These are phyloP conservation scores for Berghia stephanieae DNA, from an alignment of 1,140 invertebrate species.

Conservation along the genomic window DNA sequence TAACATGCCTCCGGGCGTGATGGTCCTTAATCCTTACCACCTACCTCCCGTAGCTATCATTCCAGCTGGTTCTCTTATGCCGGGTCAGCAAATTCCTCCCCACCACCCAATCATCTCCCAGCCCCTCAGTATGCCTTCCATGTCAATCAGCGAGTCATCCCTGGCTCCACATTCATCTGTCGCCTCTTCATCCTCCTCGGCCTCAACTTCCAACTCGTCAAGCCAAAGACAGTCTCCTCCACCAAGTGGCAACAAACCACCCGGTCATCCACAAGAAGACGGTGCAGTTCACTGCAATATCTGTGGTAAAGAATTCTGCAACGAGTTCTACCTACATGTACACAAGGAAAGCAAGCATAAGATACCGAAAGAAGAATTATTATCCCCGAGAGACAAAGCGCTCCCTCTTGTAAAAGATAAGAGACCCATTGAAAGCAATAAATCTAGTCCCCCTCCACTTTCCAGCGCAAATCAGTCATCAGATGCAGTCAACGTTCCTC, in stretches of 20 bases:
- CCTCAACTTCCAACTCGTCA: constrained; percentile 41
- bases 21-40: constrained; percentile 65
- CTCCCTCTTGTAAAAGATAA: constrained; percentile 35
- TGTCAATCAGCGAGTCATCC: constrained; percentile 30
- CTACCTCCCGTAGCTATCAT: constrained; percentile 61
- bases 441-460: background rate
- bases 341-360: constrained; percentile 75
- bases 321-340: constrained; percentile 73
- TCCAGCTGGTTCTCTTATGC: constrained; percentile 52
- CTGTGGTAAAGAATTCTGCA: constrained; percentile 95
- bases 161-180: constrained; percentile 20
- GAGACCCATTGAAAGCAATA: background rate
- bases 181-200: constrained; percentile 35
- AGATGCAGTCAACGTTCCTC: background rate
- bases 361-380: constrained; percentile 36
- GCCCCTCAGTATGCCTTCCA: constrained; percentile 35
- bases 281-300: constrained; percentile 83
- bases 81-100: constrained; percentile 46
- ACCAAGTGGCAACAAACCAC: too few species aligned
- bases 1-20: constrained; percentile 61
- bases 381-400: constrained; percentile 4
- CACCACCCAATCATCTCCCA: constrained; percentile 50
- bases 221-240: too few species aligned
- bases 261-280: constrained; percentile 28
- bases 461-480: background rate